Percentiles rank a stretch among this genome's conserved stretches.
phyloP scores from a whole-genome alignment of 2,888 invertebrate genomes.

The Xanthorhoe designata region DNA sequence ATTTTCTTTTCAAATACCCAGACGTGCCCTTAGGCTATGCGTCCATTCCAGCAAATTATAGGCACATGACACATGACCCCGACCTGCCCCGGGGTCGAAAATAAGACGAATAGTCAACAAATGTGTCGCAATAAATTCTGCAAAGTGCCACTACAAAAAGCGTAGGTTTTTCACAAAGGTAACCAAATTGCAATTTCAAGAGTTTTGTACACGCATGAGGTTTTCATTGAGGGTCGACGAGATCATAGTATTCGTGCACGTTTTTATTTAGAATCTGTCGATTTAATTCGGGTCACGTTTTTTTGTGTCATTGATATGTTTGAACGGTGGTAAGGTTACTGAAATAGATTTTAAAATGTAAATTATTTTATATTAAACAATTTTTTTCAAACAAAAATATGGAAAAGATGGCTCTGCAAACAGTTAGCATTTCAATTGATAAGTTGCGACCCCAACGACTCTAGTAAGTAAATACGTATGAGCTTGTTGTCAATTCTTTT shows the following conservation, averaged over 20 bases:
- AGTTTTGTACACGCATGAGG: slow-evolving; percentile 14
- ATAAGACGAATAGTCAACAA: slow-evolving; percentile 41
- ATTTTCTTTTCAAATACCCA: slow-evolving; percentile 1
- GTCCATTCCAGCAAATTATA: slow-evolving; percentile 17
- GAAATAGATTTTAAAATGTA: neutral
- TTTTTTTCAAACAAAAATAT: too few relatives aligned
- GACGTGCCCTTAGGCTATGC: neutral
- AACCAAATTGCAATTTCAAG: slow-evolving; percentile 19
- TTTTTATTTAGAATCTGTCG: neutral
- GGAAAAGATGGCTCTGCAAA: too few relatives aligned
- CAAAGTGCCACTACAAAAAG: slow-evolving; percentile 38
- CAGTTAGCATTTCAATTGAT: too few relatives aligned
- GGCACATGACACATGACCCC: slow-evolving; percentile 30
- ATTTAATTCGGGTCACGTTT: slow-evolving; percentile 1
- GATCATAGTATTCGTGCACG: slow-evolving; percentile 1
- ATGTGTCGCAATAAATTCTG: slow-evolving; percentile 41
- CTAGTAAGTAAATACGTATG: too few relatives aligned
- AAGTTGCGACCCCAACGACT: too few relatives aligned
- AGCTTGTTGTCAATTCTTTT: too few relatives aligned
- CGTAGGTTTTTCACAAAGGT: slow-evolving; percentile 28
- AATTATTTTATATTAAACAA: neutral
- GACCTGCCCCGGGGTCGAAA: slow-evolving; percentile 35
- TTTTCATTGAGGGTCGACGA: slow-evolving; percentile 4
- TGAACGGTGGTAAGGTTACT: slow-evolving; percentile 3
- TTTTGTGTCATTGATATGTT: slow-evolving; percentile 12